These are phyloP conservation scores for Gulo gulo DNA, from an alignment of 2,113 vertebrate genomes.

Conservation along the genomic window DNA sequence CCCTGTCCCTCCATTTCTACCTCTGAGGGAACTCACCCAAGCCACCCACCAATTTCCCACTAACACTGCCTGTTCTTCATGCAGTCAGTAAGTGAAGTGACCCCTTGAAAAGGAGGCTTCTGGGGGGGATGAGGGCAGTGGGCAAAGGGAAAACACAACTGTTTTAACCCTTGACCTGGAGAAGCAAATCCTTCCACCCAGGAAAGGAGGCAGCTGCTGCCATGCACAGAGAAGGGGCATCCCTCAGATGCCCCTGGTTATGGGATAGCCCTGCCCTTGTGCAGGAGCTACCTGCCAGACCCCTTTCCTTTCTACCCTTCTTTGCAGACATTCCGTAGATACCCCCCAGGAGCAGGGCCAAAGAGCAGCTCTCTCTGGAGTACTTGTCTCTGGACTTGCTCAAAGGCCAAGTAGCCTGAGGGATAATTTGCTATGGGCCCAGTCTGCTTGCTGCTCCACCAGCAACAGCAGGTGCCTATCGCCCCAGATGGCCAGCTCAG, in stretches of 20 bases:
- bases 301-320: background rate
- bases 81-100: rapidly evolving
- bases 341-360: background rate
- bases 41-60: background rate
- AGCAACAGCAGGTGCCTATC: background rate
- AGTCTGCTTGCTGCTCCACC: background rate
- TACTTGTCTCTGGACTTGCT: background rate
- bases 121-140: too few species aligned
- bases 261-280: background rate
- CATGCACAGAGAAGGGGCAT: background rate
- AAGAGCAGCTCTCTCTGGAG: background rate
- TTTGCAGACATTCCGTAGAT: background rate
- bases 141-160: background rate
- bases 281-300: background rate
- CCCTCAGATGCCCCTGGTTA: background rate
- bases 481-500: background rate
- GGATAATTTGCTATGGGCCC: background rate
- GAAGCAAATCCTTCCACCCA: background rate
- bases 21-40: background rate
- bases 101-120: background rate
- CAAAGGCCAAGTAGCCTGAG: background rate
- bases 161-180: background rate
- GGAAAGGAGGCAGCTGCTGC: background rate
- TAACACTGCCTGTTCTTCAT: background rate
- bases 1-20: too few species aligned